Base-by-base conservation (phyloP, 2,113 vertebrate genomes). In the Panthera leo region DNA sequence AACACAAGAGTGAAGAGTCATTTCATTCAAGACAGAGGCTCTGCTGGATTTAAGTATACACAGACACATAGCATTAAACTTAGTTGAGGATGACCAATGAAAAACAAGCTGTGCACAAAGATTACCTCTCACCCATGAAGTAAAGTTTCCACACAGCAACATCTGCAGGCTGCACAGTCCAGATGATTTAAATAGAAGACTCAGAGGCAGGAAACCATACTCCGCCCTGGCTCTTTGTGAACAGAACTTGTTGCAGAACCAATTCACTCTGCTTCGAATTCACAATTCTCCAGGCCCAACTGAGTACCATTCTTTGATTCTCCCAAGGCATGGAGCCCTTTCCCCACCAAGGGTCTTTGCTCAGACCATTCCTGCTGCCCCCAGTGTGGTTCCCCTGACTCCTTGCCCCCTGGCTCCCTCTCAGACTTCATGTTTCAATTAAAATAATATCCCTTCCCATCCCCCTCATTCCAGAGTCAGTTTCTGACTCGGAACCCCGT, bases 391-490 rank as follows among this genome's bases (percentile, higher is more conserved):
- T 55, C 61, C 21, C 16, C 31, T 45, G 68, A 86, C 27, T 93
- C 11, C 31, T 27, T 42, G 48, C 65, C 25, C 9, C 2, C 25
- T 88, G 85, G 31, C 65, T 95, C 13, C 39, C 68, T 42, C 39
- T 97, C 89, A 91, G 45, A 82, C 51, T 82, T 93, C 61, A 79
- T 51, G 29, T 96, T 96, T 85, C 93, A 78, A 58, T 87, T 84
- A 61, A 94, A 80, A 85, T 61, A 83, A 36, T 14, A 79, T 63
- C 63, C 65, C 34, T 75, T 61, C 68, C 58, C 15, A 42, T 2
- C 3, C 36, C 58, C 8, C 42, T 51, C 2, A 25, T 13, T 85
- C 75, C 31, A 67, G 36, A 45, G 73, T 87, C 70, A 76, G 79
- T 45, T 36, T 91, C 31, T n/a, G 65, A 89, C 11, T 93, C 55